These are phyloP conservation scores for Centruroides vittatus DNA, from an alignment of 1,140 invertebrate species.

Conservation along the genomic window DNA sequence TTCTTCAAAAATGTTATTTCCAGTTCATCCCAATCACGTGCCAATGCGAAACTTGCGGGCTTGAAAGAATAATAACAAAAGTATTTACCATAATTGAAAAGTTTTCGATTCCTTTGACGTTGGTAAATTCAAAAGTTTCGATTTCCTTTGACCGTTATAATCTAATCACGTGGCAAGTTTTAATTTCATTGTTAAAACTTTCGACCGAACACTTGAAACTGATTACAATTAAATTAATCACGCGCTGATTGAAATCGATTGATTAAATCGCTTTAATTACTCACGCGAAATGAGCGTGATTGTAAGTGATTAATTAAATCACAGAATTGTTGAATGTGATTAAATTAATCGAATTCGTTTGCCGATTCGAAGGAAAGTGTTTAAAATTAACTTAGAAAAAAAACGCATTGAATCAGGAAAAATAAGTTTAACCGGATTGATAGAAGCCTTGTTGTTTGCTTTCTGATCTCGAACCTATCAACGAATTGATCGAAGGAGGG, in stretches of 20 bases:
- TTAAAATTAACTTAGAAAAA: no score
- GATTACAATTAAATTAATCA: neutral
- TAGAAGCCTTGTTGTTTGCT: no score
- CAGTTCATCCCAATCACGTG: slow-evolving; percentile 2
- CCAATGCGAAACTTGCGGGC: slow-evolving; percentile 18
- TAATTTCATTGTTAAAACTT: no score
- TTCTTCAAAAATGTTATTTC: slow-evolving; percentile 2
- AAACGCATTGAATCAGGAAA: no score
- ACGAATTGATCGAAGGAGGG: no score
- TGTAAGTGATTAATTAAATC: neutral
- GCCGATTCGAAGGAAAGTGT: neutral
- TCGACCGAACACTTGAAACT: neutral
- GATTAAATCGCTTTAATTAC: no score
- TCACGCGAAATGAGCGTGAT: neutral
- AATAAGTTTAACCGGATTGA: no score
- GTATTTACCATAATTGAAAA: neutral
- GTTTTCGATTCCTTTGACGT: neutral
- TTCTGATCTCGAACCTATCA: no score
- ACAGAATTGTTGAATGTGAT: neutral
- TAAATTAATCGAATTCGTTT: neutral
- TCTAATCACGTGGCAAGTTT: neutral
- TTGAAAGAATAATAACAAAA: neutral
- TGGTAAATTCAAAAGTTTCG: no score
- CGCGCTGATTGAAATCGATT: no score
- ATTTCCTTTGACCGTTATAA: neutral